Base-by-base conservation (phyloP, 2,888 invertebrate species). In the Dyspetes luteomarginatus region DNA sequence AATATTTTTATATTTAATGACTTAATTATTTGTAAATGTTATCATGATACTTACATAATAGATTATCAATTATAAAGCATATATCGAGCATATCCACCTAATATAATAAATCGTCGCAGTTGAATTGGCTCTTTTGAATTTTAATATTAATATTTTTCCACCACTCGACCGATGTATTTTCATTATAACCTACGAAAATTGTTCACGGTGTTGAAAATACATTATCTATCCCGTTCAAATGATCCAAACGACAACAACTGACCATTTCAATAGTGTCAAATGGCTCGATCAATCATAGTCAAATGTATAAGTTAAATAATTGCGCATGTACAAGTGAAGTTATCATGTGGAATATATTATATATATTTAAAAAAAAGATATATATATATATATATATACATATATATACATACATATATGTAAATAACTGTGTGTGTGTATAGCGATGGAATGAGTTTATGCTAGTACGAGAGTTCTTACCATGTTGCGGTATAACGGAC, bases 401-500 rank as follows among this genome's bases (percentile, higher is more conserved):
- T n/a, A n/a, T n/a, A n/a, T n/a, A n/a, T n/a, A n/a, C n/a, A n/a
- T n/a, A n/a, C n/a, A n/a, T n/a, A 15, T 22, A 36, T 28, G 28
- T 24, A n/a, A 12, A 12, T 41, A 3, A 12, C 4, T 2, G 22
- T 19, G 36, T 36, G 36, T 2, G 7, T 36, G 12, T 36, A 36
- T 36, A 36, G 36, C 28, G 62, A 69, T 73, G 50, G 62, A 43
- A 22, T 43, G 62, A 67, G 75, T 26, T 60, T 41, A 56, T 41
- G 60, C 22, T 56, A 55, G 45, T 41, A 30, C 26, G 72, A 62
- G 62, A 55, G 72, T 55, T 76, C 75, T 72, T 76, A 76, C 55
- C 60, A 50, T 62, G 76, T 80, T 67, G 62, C 41, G 76, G 68
- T 24, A 80, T 72, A 62, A 56, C 56, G 41, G 58, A 76, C 65